A percentile compares a stretch with the other conserved stretches of the same genome.
phyloP scores from a whole-genome alignment of 2,113 vertebrate genomes.

The Heteronetta atricapilla region DNA sequence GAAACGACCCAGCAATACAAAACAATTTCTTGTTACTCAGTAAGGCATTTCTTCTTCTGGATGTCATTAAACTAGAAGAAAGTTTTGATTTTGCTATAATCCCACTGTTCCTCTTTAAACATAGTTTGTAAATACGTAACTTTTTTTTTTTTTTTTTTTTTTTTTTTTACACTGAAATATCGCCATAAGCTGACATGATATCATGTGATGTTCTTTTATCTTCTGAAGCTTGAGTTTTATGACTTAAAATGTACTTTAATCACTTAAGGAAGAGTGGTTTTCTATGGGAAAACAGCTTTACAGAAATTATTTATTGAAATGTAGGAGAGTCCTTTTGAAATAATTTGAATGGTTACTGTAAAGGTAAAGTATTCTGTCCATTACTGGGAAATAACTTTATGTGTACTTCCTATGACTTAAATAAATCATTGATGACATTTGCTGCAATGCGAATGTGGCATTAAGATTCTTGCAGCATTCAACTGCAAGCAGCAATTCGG shows the following conservation, averaged over 20 bases:
- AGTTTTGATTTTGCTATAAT: background rate
- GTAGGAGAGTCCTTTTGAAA: background rate
- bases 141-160: background rate
- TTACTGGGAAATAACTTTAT: background rate
- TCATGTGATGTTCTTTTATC: conserved; percentile 17
- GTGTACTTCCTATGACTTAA: background rate
- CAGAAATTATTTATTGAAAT: conserved; percentile 26
- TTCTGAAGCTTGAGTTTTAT: conserved; percentile 27
- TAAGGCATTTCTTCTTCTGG: background rate
- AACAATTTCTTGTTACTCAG: background rate
- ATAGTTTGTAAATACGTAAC: background rate
- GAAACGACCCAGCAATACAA: background rate
- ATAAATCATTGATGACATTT: background rate
- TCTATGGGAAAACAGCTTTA: background rate
- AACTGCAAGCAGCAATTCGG: background rate
- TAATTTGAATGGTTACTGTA: background rate
- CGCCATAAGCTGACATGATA: background rate
- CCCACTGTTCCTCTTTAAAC: conserved; percentile 14
- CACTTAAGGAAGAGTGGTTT: conserved; percentile 32
- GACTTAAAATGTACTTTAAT: conserved; percentile 51
- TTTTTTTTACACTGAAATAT: conserved; percentile 25
- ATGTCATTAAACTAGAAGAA: conserved; percentile 17
- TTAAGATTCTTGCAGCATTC: background rate
- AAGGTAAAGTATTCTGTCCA: background rate
- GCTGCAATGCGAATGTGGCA: background rate